Percentiles rank a stretch among this genome's conserved stretches.
These are phyloP conservation scores for Mylabris phalerata DNA, from an alignment of 1,140 invertebrate genomes.

Conservation along the genomic window DNA sequence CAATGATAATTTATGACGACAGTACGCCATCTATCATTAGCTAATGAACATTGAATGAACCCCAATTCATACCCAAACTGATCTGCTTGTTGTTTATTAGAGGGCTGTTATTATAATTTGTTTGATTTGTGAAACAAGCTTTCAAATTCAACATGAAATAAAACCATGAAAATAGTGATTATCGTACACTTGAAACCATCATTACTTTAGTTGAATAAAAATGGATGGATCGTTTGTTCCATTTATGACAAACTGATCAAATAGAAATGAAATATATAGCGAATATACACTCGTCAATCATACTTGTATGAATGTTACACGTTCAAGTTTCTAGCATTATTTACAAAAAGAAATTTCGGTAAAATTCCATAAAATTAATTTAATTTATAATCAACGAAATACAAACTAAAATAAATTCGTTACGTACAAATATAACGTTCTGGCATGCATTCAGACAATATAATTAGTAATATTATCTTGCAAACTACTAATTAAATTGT, in stretches of 20 bases:
- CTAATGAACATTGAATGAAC: constrained; percentile 31
- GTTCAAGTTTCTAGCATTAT: no score
- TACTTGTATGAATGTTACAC: no score
- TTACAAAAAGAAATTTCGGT: no score
- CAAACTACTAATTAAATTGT: no score
- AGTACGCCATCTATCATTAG: constrained; percentile 28
- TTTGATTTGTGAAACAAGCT: constrained; percentile 24
- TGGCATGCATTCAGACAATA: no score
- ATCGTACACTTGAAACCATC: constrained; percentile 15
- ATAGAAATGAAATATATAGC: no score
- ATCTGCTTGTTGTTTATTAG: constrained; percentile 30
- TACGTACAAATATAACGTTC: no score
- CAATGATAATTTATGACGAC: constrained; percentile 25
- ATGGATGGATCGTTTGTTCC: no score
- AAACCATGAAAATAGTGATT: constrained; percentile 19
- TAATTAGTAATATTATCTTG: no score
- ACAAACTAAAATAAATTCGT: no score
- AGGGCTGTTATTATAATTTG: constrained; percentile 27
- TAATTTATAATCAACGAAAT: not conserved
- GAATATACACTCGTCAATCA: no score
- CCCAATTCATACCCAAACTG: constrained; percentile 26
- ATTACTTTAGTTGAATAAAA: not conserved
- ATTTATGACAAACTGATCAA: no score
- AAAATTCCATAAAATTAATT: not conserved
- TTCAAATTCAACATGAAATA: constrained; percentile 2